These are phyloP conservation scores for Sclerodermus sp. DNA, from an alignment of 2,888 invertebrate genomes.

Conservation along the genomic window DNA sequence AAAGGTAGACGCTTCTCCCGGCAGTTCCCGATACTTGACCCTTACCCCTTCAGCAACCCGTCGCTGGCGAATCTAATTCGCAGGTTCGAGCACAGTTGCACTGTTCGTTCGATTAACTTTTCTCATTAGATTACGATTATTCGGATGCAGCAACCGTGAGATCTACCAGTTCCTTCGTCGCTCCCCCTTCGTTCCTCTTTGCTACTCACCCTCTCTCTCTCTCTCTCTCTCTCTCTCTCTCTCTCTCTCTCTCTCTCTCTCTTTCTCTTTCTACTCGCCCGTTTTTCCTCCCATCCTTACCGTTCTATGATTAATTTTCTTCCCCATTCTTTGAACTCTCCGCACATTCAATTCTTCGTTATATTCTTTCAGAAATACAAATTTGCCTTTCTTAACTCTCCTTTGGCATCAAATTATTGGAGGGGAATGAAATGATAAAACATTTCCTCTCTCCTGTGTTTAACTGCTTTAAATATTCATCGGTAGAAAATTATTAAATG, in stretches of 20 bases:
- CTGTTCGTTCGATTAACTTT: slow-evolving; percentile 16
- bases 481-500: too few relatives aligned
- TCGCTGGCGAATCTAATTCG: slow-evolving; percentile 7
- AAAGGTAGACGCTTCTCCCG: slow-evolving; percentile 1
- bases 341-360: too few relatives aligned
- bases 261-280: background rate
- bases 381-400: too few relatives aligned
- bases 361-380: too few relatives aligned
- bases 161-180: background rate
- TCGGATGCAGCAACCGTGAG: background rate
- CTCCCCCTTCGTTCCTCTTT: background rate
- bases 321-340: too few relatives aligned
- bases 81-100: slow-evolving; percentile 3
- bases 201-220: background rate
- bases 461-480: too few relatives aligned
- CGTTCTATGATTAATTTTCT: too few relatives aligned
- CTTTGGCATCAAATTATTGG: too few relatives aligned
- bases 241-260: background rate
- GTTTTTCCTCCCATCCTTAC: too few relatives aligned
- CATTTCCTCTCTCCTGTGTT: too few relatives aligned
- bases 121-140: slow-evolving; percentile 19
- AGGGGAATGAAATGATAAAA: too few relatives aligned
- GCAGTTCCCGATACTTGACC: background rate
- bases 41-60: background rate
- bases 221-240: background rate